Percentiles rank a stretch among this genome's conserved stretches.
These are phyloP conservation scores for Gephyroberyx darwinii DNA, from an alignment of 2,797 vertebrate genomes.

Conservation along the genomic window DNA sequence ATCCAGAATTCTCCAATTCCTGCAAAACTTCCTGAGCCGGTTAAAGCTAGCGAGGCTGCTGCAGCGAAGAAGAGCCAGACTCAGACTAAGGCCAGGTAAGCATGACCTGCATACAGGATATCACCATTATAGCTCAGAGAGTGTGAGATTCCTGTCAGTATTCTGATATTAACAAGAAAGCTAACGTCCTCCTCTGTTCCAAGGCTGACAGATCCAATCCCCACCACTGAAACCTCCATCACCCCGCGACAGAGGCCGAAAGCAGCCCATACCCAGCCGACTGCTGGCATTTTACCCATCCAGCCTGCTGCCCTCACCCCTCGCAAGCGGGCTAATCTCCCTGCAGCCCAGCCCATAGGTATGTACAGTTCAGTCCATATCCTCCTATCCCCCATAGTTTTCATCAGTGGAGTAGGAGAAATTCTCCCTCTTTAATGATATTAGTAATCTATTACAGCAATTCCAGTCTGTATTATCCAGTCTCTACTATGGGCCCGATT, in stretches of 20 bases:
- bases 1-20: conserved; percentile 92
- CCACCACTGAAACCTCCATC: conserved; percentile 98
- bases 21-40: conserved; percentile 92
- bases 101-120: conserved; percentile 36
- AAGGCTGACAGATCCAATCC: conserved; percentile 96
- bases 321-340: conserved; percentile 90
- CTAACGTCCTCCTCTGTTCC: conserved; percentile 35
- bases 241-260: conserved; percentile 97
- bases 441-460: too few relatives aligned
- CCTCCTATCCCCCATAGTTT: conserved; percentile 19
- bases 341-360: conserved; percentile 85
- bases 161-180: conserved; percentile 53
- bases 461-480: too few relatives aligned
- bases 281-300: conserved; percentile 93
- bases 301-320: conserved; percentile 96
- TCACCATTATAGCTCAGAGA: conserved; percentile 35
- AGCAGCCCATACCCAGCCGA: conserved; percentile 90
- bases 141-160: not conserved
- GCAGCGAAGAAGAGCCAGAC: conserved; percentile 94
- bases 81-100: conserved; percentile 91
- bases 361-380: conserved; percentile 36
- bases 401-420: not conserved
- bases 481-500: too few relatives aligned
- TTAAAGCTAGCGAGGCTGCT: conserved; percentile 98
- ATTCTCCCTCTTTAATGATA: not conserved